Percentiles rank a stretch among this genome's conserved stretches.
phyloP scores from a whole-genome alignment of 2,888 invertebrate genomes.

The Petrolisthes cinctipes region DNA sequence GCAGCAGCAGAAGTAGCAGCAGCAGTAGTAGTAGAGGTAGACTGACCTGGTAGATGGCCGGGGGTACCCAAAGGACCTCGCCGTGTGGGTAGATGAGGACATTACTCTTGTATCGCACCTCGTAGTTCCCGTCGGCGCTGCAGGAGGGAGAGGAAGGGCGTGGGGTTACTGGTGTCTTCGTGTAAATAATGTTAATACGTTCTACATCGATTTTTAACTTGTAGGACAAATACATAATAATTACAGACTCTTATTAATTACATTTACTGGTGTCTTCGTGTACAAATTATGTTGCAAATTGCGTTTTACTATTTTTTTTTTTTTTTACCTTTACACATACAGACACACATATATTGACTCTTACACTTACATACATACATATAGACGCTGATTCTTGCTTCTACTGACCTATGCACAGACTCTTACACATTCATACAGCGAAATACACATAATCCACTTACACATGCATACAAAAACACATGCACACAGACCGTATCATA shows the following conservation, averaged over 20 bases:
- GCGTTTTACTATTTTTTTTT: too few relatives aligned
- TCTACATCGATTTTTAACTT: neutral
- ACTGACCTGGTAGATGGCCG: conserved; percentile 93
- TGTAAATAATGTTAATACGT: neutral
- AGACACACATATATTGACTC: neutral
- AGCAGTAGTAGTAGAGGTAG: neutral
- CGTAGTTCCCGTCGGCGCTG: conserved; percentile 99
- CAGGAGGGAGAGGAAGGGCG: conserved; percentile 66
- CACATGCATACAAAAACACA: neutral
- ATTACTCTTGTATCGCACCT: conserved; percentile 99
- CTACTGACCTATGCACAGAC: too few relatives aligned
- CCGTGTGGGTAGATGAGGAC: conserved; percentile 97
- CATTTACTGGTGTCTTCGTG: neutral
- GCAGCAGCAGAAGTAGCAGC: neutral
- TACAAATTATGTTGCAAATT: too few relatives aligned
- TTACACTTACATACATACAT: conserved; percentile 3
- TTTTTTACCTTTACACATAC: too few relatives aligned
- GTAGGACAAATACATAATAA: neutral
- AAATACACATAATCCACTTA: neutral
- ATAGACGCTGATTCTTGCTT: neutral
- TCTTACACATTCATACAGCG: too few relatives aligned
- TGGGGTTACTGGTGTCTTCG: neutral
- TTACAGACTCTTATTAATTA: neutral
- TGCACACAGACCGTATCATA: neutral
- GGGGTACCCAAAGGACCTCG: conserved; percentile 98